These are phyloP conservation scores for Coracias cyanogaster DNA, from an alignment of 2,797 vertebrate genomes.

Conservation along the genomic window DNA sequence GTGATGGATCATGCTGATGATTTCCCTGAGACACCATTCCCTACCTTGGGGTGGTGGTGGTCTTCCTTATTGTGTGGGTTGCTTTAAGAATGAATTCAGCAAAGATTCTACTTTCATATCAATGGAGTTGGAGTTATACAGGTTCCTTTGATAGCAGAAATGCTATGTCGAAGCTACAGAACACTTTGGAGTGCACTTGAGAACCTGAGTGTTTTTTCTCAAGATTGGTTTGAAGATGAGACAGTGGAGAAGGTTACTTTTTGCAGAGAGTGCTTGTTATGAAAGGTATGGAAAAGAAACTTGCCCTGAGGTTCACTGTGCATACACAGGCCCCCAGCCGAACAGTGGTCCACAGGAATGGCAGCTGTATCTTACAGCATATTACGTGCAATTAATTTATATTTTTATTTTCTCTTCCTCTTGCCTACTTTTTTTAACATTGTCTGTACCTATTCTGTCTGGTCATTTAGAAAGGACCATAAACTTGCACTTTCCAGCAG, in stretches of 20 bases:
- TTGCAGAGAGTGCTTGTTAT: neutral
- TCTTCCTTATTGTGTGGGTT: neutral
- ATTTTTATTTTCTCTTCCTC: neutral
- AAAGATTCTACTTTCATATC: neutral
- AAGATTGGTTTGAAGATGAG: neutral
- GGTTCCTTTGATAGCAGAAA: neutral
- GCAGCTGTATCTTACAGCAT: neutral
- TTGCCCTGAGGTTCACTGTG: neutral
- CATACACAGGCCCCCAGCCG: rapidly evolving
- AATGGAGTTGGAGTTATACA: rapidly evolving
- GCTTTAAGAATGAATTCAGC: neutral
- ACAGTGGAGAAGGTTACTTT: neutral
- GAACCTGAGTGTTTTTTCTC: neutral
- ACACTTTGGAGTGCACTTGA: neutral
- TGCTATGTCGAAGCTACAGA: neutral
- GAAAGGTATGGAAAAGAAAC: neutral
- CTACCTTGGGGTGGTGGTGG: neutral
- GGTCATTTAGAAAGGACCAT: slow-evolving; percentile 28
- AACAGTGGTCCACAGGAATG: neutral
- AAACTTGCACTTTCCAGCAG: slow-evolving; percentile 15
- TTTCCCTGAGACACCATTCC: neutral
- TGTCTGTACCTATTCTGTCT: neutral
- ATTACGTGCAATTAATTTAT: neutral
- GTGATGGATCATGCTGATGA: neutral
- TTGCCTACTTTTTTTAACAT: neutral